Base-by-base conservation (phyloP, 2,888 invertebrate species). In the Prosapia bicincta region DNA sequence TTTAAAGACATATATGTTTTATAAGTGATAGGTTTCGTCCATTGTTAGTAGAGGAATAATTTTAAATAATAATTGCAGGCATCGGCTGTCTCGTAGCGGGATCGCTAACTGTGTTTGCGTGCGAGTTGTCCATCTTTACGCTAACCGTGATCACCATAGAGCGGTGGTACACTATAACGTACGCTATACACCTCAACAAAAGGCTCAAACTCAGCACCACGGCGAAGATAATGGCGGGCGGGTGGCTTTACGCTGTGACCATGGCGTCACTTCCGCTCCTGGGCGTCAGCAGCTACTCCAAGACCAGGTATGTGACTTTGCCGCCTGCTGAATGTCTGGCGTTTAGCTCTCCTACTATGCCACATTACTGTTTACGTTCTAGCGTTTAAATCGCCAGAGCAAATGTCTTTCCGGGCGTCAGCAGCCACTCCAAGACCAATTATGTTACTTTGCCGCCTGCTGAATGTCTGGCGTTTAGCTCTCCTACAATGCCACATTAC, bases 61-160 rank as follows among this genome's bases (percentile, higher is more conserved):
- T n/a, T n/a, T n/a, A n/a, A n/a, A n/a, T n/a, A n/a, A n/a, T n/a
- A n/a, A n/a, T 80, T 82, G 28, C 79, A 87, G 87, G 90, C 75
- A 83, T 85, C 80, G 90, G 91, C 1, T 91, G 91, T 81, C 85
- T 87, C 78, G 85, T 90, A 23, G 90, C 90, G 0, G 91, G 92
- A 0, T 90, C 90, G 82, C 84, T 92, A 72, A 90, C 90, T 0
- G 88, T 90, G 6, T 90, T 90, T 82, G 89, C 89, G 26, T 88
- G 89, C 75, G 89, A 90, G 80, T 85, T 92, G 67, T 65, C 73
- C 71, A 90, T 92, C 2, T 90, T 89, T 83, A 90, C 91, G 0
- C 84, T 92, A 80, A 88, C 90, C 0, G 86, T 91, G 54, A 91
- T 92, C 80, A 90, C 90, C 0, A 85, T 89, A 54, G 90, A 91